Evolutionary conservation across 2,888 invertebrate genomes (phyloP).

Genomic region (Dynastes grantii): DNA sequence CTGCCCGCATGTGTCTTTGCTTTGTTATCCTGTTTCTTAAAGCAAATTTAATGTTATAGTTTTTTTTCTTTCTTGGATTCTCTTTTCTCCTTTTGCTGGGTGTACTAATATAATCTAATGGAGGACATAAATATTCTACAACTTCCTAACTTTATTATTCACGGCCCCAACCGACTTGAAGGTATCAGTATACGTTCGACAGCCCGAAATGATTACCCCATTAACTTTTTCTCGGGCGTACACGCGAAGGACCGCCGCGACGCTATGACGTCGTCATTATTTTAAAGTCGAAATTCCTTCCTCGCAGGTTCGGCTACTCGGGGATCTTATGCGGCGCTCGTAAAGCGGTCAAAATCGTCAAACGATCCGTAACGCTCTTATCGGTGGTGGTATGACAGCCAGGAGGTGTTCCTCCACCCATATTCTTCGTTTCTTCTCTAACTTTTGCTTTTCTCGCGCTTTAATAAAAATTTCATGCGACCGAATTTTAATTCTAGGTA

Average conservation of each 20-base stretch:
- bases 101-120: too few species aligned
- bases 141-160: neutral
- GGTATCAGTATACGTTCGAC: constrained; percentile 13
- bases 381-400: neutral
- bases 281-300: neutral
- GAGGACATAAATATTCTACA: neutral
- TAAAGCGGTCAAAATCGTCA: constrained; percentile 27
- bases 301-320: neutral
- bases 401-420: too few species aligned
- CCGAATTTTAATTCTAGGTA: constrained; percentile 74
- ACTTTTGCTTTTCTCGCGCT: neutral
- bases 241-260: neutral
- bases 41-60: neutral
- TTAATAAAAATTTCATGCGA: constrained; percentile 21
- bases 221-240: neutral
- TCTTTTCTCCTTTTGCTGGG: too few species aligned
- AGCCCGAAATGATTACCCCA: constrained; percentile 13
- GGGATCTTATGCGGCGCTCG: constrained; percentile 14
- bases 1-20: too few species aligned
- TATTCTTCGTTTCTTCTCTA: too few species aligned
- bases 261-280: neutral
- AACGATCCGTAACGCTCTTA: constrained; percentile 3
- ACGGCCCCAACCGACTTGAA: neutral
- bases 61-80: neutral
- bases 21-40: too few species aligned